Base-by-base conservation (phyloP, 2,888 invertebrate genomes). In the Trichogramma dendrolimi region DNA sequence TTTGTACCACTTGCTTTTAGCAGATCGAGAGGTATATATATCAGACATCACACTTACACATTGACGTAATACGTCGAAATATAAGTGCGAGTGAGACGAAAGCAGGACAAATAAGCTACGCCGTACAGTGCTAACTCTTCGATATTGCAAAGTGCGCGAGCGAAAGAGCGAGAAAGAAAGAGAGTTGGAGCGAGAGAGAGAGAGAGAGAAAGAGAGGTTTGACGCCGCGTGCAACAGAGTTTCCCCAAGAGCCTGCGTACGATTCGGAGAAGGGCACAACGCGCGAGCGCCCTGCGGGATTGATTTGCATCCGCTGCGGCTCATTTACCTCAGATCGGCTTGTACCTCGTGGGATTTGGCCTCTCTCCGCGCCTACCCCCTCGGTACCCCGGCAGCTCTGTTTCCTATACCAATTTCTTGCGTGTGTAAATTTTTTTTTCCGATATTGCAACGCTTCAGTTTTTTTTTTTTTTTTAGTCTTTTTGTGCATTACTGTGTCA, bases 271-370 rank as follows among this genome's bases (percentile, higher is more conserved):
- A 59, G 54, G 40, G 5, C 39, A 11, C 8, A 49, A 40, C 7
- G 10, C 14, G 43, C 54, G 46, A 58, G 58, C 52, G 55, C 49
- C 60, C 58, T 61, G 67, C 70, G 74, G 76, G 75, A 75, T 76
- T 77, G 77, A 77, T 77, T 77, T 77, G 76, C 76, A 77, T 76
- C 74, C 74, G 71, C 72, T 57, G 10, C 70, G 72, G 75, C 75
- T 76, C 74, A 76, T 76, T 77, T 75, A 71, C 72, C 61, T 46
- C 46, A 11, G 10, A 46, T 11, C 42, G 71, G 75, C 73, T 73
- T 71, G 71, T 67, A 70, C 74, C 75, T 72, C 68, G 43, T 59
- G 74, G 73, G 76, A 72, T 10, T 53, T 27, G 27, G 27, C 52
- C 52, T 50, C 62, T 2, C 53, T 27, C n/a, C 55, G 44, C 14